Conservation (phyloP, 2,888 invertebrate species). For the Eristalis tenax region DNA sequence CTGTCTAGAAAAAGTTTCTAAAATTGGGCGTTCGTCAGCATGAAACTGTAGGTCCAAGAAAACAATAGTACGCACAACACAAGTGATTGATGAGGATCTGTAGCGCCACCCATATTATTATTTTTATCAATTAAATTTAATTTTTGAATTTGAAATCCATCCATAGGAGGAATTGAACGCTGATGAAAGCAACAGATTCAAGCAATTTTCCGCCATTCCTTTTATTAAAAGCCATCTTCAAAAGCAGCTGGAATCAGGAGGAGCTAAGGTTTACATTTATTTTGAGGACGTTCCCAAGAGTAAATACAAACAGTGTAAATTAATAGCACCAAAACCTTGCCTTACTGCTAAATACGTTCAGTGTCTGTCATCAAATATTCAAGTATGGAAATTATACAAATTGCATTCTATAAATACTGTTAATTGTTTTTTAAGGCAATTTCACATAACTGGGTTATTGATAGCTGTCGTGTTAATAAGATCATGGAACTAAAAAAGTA, state of each 20-base stretch:
- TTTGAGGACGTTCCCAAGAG: constrained; percentile 83
- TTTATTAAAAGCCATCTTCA: constrained; percentile 84
- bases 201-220: constrained; percentile 82
- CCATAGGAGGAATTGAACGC: constrained; percentile 34
- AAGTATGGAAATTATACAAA: constrained; percentile 72
- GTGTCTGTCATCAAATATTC: constrained; percentile 86
- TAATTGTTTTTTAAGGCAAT: constrained; percentile 80
- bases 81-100: too few relatives aligned
- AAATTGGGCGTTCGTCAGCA: too few relatives aligned
- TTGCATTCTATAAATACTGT: not conserved
- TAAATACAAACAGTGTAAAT: constrained; percentile 83
- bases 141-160: not conserved
- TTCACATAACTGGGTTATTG: constrained; percentile 87
- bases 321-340: constrained; percentile 87
- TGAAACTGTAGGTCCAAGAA: too few relatives aligned
- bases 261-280: constrained; percentile 85
- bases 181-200: constrained; percentile 75
- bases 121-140: not conserved
- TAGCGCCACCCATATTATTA: too few relatives aligned
- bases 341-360: constrained; percentile 88
- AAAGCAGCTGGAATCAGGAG: constrained; percentile 84
- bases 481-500: constrained; percentile 82
- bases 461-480: constrained; percentile 83
- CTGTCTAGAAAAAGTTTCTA: too few relatives aligned
- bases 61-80: too few relatives aligned